Conservation (phyloP, 2,888 invertebrate species). For the Horisme vitalbata region DNA sequence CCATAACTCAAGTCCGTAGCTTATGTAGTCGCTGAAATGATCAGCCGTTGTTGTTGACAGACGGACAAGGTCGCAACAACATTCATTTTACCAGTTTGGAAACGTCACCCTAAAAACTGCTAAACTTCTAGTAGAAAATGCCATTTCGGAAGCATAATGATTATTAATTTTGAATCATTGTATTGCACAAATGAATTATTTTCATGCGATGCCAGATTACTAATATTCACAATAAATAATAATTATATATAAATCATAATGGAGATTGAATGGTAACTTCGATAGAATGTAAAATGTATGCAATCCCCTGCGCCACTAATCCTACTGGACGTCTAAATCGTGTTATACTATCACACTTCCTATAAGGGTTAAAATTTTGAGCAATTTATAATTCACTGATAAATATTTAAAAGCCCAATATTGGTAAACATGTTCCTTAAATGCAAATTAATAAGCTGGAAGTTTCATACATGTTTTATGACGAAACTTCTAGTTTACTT, state of each 20-base stretch:
- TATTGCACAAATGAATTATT: constrained; percentile 11
- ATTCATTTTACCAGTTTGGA: too few relatives aligned
- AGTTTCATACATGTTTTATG: background rate
- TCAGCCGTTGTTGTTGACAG: too few relatives aligned
- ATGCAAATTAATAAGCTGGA: constrained; percentile 9
- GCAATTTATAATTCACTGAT: constrained; percentile 27
- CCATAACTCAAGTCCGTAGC: too few relatives aligned
- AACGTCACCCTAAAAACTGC: too few relatives aligned
- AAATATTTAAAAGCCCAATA: constrained; percentile 5
- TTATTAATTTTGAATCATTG: background rate
- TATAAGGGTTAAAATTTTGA: constrained; percentile 26
- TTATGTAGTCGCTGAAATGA: too few relatives aligned
- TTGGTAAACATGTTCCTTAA: background rate
- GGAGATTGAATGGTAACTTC: constrained; percentile 24
- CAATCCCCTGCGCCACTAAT: constrained; percentile 4
- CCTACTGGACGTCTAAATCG: constrained; percentile 47
- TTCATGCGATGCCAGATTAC: constrained; percentile 7
- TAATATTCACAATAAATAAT: constrained; percentile 11
- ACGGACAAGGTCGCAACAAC: too few relatives aligned
- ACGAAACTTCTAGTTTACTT: constrained; percentile 5
- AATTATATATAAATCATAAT: background rate
- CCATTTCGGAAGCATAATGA: too few relatives aligned
- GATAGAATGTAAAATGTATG: constrained; percentile 12
- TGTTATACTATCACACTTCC: constrained; percentile 47
- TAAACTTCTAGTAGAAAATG: too few relatives aligned